Evolutionary conservation across 2,113 vertebrate species (phyloP), one percentile per base, ranked within the genome.

Genomic region (Psophia crepitans): DNA sequence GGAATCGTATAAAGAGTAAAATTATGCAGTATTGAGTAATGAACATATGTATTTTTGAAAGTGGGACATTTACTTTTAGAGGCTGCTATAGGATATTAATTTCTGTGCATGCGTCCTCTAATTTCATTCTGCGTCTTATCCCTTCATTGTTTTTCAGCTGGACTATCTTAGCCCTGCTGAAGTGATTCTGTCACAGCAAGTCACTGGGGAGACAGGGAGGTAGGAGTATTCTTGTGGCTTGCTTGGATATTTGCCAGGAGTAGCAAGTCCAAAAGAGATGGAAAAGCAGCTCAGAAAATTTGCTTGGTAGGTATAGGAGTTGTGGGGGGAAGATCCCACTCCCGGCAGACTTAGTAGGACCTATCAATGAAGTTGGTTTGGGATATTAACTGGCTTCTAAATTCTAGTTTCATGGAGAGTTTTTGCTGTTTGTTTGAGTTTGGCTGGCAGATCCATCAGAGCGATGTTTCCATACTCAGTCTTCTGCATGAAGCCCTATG

Each of bases 31-130:
- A 66, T 6, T 79, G 43, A 61, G 24, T 69, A 71, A 60, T 73
- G 15, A 78, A 30, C 3, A 1, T 70, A 8, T 0, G 3, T n/a
- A 46, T 65, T 69, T 51, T 81, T 56, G 43, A 0, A 75, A 75
- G 46, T 53, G 43, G 16, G 53, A 64, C 37, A 90, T 90, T 35
- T 48, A 46, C 35, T 57, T 86, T 48, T 41, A 44, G 63, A 65
- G 53, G 20, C 27, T 82, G 68, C 32, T 41, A 0, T 56, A 46
- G 35, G n/a, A 32, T 74, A 35, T 35, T 87, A 39, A 84, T 77
- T 84, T 89, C 41, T 74, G 12, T 71, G 8, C 63, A 13, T 30
- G 33, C 0, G 0, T 75, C 21, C 7, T 48, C 27, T 44, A 41
- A 30, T 77, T 87, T 89, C 37, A 18, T 73, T 94, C 33, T 37